Conservation (phyloP, 2,797 vertebrate species). For the Gobio occitaniae region DNA sequence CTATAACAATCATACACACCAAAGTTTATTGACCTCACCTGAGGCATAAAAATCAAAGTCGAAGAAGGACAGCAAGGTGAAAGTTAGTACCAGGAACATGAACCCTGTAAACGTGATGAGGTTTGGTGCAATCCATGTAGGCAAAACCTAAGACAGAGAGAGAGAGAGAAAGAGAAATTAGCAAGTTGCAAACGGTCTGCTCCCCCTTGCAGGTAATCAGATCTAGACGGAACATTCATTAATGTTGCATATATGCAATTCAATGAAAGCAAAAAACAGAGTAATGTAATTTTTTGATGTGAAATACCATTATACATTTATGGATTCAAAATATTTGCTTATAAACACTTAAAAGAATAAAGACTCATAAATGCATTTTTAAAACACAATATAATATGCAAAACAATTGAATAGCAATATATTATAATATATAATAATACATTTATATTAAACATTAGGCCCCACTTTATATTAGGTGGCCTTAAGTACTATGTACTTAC, state of each 20-base stretch:
- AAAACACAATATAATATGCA: neutral
- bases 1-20: neutral
- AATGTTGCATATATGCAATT: constrained; percentile 67
- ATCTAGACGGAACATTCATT: constrained; percentile 68
- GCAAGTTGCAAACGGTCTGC: constrained; percentile 46
- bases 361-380: neutral
- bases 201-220: constrained; percentile 59
- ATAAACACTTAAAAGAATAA: neutral
- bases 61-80: constrained; percentile 92
- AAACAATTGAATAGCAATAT: neutral
- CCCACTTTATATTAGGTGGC: no score
- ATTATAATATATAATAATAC: neutral
- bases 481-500: no score
- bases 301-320: neutral
- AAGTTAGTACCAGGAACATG: constrained; percentile 97
- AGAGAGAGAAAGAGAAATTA: constrained; percentile 11
- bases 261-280: constrained; percentile 20
- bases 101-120: constrained; percentile 98
- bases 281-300: neutral
- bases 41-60: constrained; percentile 96
- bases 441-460: neutral
- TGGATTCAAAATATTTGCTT: neutral
- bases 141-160: constrained; percentile 83
- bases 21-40: constrained; percentile 76
- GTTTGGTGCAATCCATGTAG: constrained; percentile 97